Conservation (phyloP, 1,140 invertebrate species). For the Idris sp. region DNA sequence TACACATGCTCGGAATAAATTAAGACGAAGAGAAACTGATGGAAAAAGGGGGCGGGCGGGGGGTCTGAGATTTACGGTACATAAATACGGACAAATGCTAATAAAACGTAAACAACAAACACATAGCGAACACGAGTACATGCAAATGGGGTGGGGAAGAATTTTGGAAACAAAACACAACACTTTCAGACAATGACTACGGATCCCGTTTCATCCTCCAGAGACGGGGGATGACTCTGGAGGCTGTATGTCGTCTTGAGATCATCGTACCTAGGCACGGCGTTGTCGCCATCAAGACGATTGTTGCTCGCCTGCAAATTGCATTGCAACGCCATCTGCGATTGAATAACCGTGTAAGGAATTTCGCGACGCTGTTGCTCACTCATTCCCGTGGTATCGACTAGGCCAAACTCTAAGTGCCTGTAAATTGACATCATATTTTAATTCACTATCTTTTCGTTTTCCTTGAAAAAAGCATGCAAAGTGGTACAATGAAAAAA, state of each 20-base stretch:
- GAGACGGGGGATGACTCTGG: constrained; percentile 72
- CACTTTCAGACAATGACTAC: constrained; percentile 77
- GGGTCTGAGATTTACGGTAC: constrained; percentile 6
- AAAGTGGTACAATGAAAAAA: no score
- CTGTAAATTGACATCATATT: constrained; percentile 62
- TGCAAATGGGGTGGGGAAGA: constrained; percentile 48
- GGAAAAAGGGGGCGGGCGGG: constrained; percentile 20
- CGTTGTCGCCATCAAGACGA: constrained; percentile 70
- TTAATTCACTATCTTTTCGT: no score
- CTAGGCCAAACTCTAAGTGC: constrained; percentile 92
- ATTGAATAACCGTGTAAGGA: constrained; percentile 92
- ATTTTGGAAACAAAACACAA: constrained; percentile 14
- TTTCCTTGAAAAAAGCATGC: no score
- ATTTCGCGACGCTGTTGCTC: constrained; percentile 93
- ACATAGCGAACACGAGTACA: constrained; percentile 58
- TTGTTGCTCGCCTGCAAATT: constrained; percentile 72
- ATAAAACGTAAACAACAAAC: constrained; percentile 40
- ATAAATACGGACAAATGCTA: constrained; percentile 20
- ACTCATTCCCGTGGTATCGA: constrained; percentile 92
- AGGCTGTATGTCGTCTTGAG: constrained; percentile 76
- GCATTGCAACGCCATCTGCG: constrained; percentile 68
- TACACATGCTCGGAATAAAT: constrained; percentile 72
- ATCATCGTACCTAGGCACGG: constrained; percentile 78
- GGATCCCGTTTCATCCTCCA: constrained; percentile 78
- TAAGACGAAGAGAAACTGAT: constrained; percentile 52